Base-by-base conservation (phyloP, 2,113 vertebrate genomes). In the Ciconia boyciana region DNA sequence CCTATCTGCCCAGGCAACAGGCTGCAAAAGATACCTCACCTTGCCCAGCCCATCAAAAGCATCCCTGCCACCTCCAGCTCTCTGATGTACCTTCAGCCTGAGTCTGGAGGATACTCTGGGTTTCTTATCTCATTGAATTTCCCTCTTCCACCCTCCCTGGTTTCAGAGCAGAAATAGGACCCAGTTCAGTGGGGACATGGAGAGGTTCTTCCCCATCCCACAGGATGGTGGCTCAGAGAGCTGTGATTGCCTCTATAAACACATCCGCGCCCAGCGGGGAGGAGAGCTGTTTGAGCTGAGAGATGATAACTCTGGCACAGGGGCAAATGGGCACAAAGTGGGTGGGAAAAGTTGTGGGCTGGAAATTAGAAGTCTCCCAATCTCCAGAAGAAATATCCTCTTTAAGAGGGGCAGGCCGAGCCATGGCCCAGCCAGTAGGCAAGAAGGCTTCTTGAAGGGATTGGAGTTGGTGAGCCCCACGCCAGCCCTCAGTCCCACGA, bases 221-320 rank as follows among this genome's bases (percentile, higher is more conserved):
- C 24, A 13, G 55, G n/a, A 24, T 16, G 12, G 70, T 43, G 36
- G 25, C 31, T 71, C 10, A 29, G 61, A 75, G 22, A 48, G 17
- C 41, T 75, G 29, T 12, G 39, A 15, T 22, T 77, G 44, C 51
- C 25, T 31, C 75, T 49, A 32, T 7, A n/a, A 41, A 49, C 28
- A 32, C 54, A 41, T 36, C 21, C 3, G 1, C 0, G 3, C 49
- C n/a, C 36, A 64, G 32, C 1, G 0, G 58, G 3, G 22, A 32
- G 24, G 16, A 54, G n/a, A 74, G 51, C 20, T 66, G 41, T 49
- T 61, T 72, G 36, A 61, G 71, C 26, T 41, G 29, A 83, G 44
- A 48, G 39, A 19, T 24, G 39, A 19, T 24, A 48, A 44, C 44
- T 17, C 54, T 25, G 14, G 64, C 52, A 57, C 7, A 26, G 77